Conservation (phyloP, 2,797 vertebrate species). For the Melanitta fusca region DNA sequence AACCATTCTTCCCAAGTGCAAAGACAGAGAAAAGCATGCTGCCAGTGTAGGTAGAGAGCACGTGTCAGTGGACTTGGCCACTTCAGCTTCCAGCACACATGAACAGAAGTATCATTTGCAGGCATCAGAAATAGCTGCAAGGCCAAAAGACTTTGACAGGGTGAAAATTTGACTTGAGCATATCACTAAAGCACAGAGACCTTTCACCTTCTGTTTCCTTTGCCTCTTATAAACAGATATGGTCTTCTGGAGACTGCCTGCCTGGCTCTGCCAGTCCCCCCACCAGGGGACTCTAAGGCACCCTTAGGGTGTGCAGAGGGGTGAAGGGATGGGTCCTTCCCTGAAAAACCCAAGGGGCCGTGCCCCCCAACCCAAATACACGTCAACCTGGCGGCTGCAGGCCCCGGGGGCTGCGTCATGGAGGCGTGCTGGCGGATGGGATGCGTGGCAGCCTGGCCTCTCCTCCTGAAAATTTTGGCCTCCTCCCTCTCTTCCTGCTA, state of each 20-base stretch:
- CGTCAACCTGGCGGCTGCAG: neutral
- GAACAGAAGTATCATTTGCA: neutral
- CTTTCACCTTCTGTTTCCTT: conserved; percentile 32
- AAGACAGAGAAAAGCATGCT: neutral
- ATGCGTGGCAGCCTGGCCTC: neutral
- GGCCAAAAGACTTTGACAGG: neutral
- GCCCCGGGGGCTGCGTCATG: neutral
- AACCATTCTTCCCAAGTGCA: neutral
- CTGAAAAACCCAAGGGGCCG: neutral
- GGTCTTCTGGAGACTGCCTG: neutral
- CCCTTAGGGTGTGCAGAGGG: neutral
- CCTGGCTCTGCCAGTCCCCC: neutral
- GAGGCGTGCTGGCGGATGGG: neutral
- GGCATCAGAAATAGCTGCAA: neutral
- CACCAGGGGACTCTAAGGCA: neutral
- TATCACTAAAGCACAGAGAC: neutral
- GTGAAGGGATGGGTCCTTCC: too few species aligned
- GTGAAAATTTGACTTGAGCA: neutral
- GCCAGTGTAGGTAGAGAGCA: neutral
- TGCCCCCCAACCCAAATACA: neutral
- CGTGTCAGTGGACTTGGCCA: fast-evolving
- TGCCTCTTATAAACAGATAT: neutral
- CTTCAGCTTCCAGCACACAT: neutral
- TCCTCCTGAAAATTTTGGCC: neutral
- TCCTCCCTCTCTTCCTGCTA: neutral